These are phyloP conservation scores for Pachypsylla venusta DNA, from an alignment of 1,140 invertebrate genomes.

Conservation along the genomic window DNA sequence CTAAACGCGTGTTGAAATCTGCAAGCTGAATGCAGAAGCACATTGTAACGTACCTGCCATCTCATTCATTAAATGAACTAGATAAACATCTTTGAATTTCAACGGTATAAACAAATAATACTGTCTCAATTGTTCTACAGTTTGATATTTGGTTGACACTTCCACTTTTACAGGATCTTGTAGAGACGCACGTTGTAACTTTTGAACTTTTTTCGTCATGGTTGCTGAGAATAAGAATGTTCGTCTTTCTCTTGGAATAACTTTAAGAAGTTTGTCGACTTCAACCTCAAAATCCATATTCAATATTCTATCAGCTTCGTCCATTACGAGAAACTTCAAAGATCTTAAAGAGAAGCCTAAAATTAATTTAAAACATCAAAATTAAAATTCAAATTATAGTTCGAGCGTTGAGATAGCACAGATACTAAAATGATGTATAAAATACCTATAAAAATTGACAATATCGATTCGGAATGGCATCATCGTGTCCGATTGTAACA, in stretches of 20 bases:
- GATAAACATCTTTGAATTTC: slow-evolving; percentile 95
- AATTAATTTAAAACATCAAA: no score
- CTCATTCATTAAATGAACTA: slow-evolving; percentile 93
- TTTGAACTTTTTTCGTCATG: slow-evolving; percentile 97
- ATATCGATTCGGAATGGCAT: no score
- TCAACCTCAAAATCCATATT: slow-evolving; percentile 96
- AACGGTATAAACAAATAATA: slow-evolving; percentile 92
- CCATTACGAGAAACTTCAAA: slow-evolving; percentile 85
- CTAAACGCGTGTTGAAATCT: no score
- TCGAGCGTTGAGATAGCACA: no score
- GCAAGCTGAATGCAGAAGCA: slow-evolving; percentile 91
- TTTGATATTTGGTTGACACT: slow-evolving; percentile 93
- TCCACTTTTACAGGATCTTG: slow-evolving; percentile 88
- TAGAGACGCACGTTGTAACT: slow-evolving; percentile 87
- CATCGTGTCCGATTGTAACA: no score
- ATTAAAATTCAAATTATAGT: no score
- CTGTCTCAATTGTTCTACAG: slow-evolving; percentile 90
- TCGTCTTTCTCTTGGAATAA: slow-evolving; percentile 69
- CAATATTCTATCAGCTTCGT: slow-evolving; percentile 88
- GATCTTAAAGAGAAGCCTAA: slow-evolving; percentile 64
- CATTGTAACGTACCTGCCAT: slow-evolving; percentile 92
- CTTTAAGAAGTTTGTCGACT: slow-evolving; percentile 88
- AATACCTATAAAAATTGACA: no score
- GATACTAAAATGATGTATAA: no score
- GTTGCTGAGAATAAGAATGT: slow-evolving; percentile 93